Base-by-base conservation (phyloP, 2,888 invertebrate genomes). In the Xestoiulus laeticollis region DNA sequence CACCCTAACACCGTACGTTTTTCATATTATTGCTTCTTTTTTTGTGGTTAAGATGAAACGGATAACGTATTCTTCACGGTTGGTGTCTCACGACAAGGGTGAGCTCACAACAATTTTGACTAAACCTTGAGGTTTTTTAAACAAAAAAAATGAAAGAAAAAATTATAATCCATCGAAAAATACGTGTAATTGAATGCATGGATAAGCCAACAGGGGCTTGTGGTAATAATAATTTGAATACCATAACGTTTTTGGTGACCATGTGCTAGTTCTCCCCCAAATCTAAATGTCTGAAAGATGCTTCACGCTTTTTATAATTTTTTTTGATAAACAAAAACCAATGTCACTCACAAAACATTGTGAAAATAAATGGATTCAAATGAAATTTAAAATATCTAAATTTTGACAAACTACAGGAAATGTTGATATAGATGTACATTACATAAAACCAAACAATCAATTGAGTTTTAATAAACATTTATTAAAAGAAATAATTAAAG, bases 11-110 rank as follows among this genome's bases (percentile, higher is more conserved):
- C 22, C 68, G 68, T 26, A 8, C 26, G 26, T n/a, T 48, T 68
- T 68, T 26, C 26, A 26, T 68, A 68, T 68, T 68, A 59, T 68
- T 26, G 26, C 68, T 26, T 68, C 26, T 22, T 68, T 68, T 48
- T 68, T 68, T 68, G 68, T 68, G 68, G 68, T 68, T 8, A 68
- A 68, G 68, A 68, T 68, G 68, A 68, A 68, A 68, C 68, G 68
- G 68, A 68, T 68, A 68, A 68, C 22, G 59, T 26, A 26, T 26
- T 26, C 68, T 68, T n/a, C 26, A 68, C 68, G 68, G 68, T 68
- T 68, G 68, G 68, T 26, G 26, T 68, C 68, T 68, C 68, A 68
- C 68, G 68, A 68, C 26, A 68, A 68, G 59, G 59, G 59, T 59
- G 59, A 59, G 59, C 59, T 68, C 68, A 68, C n/a, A 68, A 68